A percentile compares a stretch with the other conserved stretches of the same genome.
phyloP scores from a whole-genome alignment of 2,888 invertebrate genomes.

The Lordiphosa andalusiaca region DNA sequence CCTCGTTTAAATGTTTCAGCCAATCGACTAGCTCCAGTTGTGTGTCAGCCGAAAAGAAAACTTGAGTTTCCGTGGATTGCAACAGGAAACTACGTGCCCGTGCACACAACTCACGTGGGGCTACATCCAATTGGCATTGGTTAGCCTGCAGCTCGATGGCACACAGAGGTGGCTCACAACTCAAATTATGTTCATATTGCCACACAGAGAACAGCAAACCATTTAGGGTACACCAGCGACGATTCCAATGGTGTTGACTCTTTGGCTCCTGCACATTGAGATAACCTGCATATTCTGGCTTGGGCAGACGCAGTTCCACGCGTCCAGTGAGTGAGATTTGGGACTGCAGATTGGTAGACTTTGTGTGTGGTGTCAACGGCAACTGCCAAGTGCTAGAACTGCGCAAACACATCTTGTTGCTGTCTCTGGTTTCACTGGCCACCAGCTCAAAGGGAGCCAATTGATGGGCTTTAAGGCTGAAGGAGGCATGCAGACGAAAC shows the following conservation, averaged over 20 bases:
- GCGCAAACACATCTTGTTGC: slow-evolving; percentile 65
- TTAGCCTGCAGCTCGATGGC: slow-evolving; percentile 77
- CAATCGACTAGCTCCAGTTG: slow-evolving; percentile 80
- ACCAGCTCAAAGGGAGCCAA: slow-evolving; percentile 73
- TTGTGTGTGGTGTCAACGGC: slow-evolving; percentile 52
- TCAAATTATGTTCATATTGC: slow-evolving; percentile 81
- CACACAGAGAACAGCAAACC: slow-evolving; percentile 81
- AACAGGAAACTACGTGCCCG: slow-evolving; percentile 76
- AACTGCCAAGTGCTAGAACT: slow-evolving; percentile 57
- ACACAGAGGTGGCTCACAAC: slow-evolving; percentile 75
- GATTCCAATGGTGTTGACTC: slow-evolving; percentile 81
- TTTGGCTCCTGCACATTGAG: slow-evolving; percentile 81
- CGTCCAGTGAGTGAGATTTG: slow-evolving; percentile 68
- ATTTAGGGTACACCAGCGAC: slow-evolving; percentile 82
- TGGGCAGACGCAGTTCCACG: slow-evolving; percentile 67
- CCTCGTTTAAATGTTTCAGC: slow-evolving; percentile 80
- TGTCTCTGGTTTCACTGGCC: slow-evolving; percentile 34
- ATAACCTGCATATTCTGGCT: slow-evolving; percentile 79
- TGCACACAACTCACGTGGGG: slow-evolving; percentile 81
- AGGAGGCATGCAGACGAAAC: slow-evolving; percentile 77
- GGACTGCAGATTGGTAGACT: slow-evolving; percentile 68
- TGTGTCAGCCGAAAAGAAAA: slow-evolving; percentile 81
- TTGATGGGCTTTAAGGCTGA: slow-evolving; percentile 60
- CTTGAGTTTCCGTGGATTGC: slow-evolving; percentile 23
- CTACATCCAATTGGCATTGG: slow-evolving; percentile 69